Evolutionary conservation across 2,888 invertebrate genomes (phyloP), one percentile per base, ranked within the genome.

Genomic region (Drosophila rubida): DNA sequence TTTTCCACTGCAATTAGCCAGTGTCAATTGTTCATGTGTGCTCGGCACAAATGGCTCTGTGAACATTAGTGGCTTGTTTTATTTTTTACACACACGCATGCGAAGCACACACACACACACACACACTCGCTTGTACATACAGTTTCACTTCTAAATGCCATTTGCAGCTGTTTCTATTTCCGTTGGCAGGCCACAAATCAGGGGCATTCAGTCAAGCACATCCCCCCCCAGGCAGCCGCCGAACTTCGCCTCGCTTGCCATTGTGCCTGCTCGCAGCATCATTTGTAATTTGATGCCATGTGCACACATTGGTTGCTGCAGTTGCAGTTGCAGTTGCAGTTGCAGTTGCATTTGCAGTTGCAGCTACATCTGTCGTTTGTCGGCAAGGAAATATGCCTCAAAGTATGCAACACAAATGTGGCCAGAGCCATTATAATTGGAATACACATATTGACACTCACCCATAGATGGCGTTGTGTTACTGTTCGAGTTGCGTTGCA

Each of bases 81-180:
- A 49, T 65, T 75, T 66, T 80, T 70, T 69, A 55, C 63, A 54
- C 22, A 19, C 37, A 39, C 13, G 25, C 37, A 42, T 11, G 49
- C 14, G 7, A 8, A 6, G 22, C 41, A 46, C 13, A 42, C n/a
- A 27, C 30, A 25, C 48, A 53, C 41, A 14, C 30, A 39, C 46
- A 57, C 54, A n/a, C n/a, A n/a, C n/a, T n/a, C n/a, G 23, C n/a
- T 41, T 35, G 32, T 62, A 35, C 49, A 46, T 32, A 61, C 39
- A n/a, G 32, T 51, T 50, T 37, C 44, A 53, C 19, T 53, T 4
- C 53, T 58, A 72, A 77, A 77, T 82, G 85, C 75, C 74, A 79
- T 69, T 81, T 81, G 79, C 81, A 82, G 85, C 81, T 82, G 81
- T 77, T 82, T 84, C 82, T 72, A 81, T 75, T 82, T 82, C 81